Percentiles rank a stretch among this genome's conserved stretches.
phyloP scores from a whole-genome alignment of 2,888 invertebrate species.

The Allophyes oxyacanthae region DNA sequence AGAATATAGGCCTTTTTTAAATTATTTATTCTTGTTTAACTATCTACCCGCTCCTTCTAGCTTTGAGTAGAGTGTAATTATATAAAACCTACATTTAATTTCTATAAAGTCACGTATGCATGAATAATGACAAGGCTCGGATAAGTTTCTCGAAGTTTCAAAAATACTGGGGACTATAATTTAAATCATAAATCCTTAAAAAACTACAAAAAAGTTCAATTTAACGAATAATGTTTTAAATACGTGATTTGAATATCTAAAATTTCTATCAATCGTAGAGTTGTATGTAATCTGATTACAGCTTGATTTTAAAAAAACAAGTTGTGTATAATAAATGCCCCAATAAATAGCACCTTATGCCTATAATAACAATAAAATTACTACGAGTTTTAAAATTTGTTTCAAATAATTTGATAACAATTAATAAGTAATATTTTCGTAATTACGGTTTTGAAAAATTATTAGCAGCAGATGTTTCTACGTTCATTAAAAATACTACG shows the following conservation, averaged over 20 bases:
- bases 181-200: neutral
- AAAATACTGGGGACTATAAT: neutral
- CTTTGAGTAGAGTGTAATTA: no score
- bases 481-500: no score
- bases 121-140: neutral
- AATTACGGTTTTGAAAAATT: no score
- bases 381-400: slow-evolving; percentile 22
- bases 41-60: no score
- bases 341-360: slow-evolving; percentile 45
- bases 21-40: no score
- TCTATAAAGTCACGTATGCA: neutral
- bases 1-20: no score
- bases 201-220: neutral
- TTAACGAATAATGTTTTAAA: slow-evolving; percentile 8
- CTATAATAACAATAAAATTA: slow-evolving; percentile 35
- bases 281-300: slow-evolving; percentile 20
- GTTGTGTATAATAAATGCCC: slow-evolving; percentile 28
- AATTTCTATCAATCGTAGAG: slow-evolving; percentile 13
- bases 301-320: slow-evolving; percentile 38
- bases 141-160: neutral
- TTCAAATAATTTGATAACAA: slow-evolving; percentile 2
- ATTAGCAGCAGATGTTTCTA: no score
- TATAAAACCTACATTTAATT: neutral
- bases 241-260: slow-evolving; percentile 12
- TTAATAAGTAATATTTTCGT: no score